Evolutionary conservation across 2,888 invertebrate genomes (phyloP).

Genomic region (Miltochrista miniata): DNA sequence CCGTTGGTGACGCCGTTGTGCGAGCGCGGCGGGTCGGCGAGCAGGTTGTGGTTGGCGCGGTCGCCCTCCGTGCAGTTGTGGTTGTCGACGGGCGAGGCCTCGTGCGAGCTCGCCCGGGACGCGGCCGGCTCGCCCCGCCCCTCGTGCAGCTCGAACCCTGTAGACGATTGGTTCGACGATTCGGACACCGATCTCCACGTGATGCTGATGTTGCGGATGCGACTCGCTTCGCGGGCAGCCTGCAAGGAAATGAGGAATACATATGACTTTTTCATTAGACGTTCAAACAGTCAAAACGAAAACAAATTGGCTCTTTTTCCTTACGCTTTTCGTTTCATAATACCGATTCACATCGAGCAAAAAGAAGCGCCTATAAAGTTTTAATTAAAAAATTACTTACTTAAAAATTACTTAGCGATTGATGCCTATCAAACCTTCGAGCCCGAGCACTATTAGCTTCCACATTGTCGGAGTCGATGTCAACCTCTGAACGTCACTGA

Average conservation of each 20-base stretch:
- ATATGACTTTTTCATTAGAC: too few species aligned
- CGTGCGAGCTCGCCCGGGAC: constrained; percentile 39
- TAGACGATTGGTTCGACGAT: constrained; percentile 75
- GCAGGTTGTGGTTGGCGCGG: constrained; percentile 44
- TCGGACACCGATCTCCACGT: constrained; percentile 80
- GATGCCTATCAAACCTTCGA: too few species aligned
- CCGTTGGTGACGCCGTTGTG: constrained; percentile 47
- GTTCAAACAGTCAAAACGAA: too few species aligned
- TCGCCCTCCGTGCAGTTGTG: constrained; percentile 48
- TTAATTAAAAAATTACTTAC: too few species aligned
- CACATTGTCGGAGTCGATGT: too few species aligned
- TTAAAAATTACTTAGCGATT: too few species aligned
- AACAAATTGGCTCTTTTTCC: too few species aligned
- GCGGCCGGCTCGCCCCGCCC: constrained; percentile 39
- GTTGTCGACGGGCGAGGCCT: constrained; percentile 48
- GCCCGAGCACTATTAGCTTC: too few species aligned
- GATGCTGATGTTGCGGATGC: constrained; percentile 73
- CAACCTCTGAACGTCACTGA: not conserved
- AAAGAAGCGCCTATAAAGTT: too few species aligned
- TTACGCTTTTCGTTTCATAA: too few species aligned
- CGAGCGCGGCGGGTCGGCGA: constrained; percentile 35
- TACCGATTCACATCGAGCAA: too few species aligned
- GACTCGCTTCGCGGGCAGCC: constrained; percentile 61
- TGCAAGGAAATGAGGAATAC: constrained; percentile 20
- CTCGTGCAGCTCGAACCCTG: constrained; percentile 62